These are phyloP conservation scores for Latrodectus geometricus DNA, from an alignment of 1,140 invertebrate genomes.

Conservation along the genomic window DNA sequence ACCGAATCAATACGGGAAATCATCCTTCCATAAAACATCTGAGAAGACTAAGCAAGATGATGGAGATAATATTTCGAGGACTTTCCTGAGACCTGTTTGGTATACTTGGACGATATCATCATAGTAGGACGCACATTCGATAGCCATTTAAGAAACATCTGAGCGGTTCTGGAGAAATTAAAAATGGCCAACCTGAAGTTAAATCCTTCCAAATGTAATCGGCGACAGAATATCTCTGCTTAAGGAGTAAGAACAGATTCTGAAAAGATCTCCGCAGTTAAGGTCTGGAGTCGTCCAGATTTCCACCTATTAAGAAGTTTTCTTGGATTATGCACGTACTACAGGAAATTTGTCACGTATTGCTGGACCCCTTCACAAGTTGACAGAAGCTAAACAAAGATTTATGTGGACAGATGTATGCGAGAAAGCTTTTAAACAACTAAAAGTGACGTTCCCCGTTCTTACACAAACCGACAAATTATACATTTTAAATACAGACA, in stretches of 20 bases:
- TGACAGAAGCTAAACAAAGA: neutral
- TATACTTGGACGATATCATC: no score
- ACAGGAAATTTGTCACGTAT: neutral
- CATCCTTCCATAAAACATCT: neutral
- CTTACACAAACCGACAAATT: slow-evolving; percentile 66
- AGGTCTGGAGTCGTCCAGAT: slow-evolving; percentile 1
- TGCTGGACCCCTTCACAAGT: neutral
- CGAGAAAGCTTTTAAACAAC: neutral
- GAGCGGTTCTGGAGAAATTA: slow-evolving; percentile 64
- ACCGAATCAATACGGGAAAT: slow-evolving; percentile 13
- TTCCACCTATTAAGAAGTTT: no score
- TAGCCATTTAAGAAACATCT: neutral
- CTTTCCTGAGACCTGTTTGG: no score
- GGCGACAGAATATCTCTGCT: slow-evolving; percentile 21
- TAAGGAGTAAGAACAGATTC: slow-evolving; percentile 12
- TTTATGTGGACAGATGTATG: slow-evolving; percentile 20
- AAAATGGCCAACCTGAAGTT: slow-evolving; percentile 45
- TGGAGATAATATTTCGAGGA: neutral
- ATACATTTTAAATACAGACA: slow-evolving; percentile 70
- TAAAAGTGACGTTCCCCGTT: slow-evolving; percentile 63
- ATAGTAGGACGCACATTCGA: no score
- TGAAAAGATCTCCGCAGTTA: neutral
- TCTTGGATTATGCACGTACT: no score
- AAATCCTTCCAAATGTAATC: slow-evolving; percentile 26
- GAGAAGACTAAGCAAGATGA: neutral